These are phyloP conservation scores for Lamellibrachia satsuma DNA, from an alignment of 2,888 invertebrate genomes.

Conservation along the genomic window DNA sequence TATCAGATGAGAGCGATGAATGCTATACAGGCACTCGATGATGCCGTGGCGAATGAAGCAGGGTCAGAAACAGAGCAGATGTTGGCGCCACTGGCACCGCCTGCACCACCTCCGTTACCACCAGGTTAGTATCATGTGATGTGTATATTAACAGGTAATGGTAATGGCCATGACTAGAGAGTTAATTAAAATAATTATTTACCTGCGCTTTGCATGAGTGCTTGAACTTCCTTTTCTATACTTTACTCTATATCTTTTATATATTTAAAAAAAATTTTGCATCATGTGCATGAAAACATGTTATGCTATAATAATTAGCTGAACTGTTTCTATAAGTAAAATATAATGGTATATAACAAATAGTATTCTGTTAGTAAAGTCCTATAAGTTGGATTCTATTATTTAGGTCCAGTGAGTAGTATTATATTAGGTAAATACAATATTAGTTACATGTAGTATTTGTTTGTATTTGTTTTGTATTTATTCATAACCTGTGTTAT, in stretches of 20 bases:
- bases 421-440: too few relatives aligned
- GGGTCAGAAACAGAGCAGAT: neutral
- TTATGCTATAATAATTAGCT: neutral
- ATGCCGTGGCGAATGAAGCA: conserved; percentile 54
- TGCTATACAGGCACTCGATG: conserved; percentile 60
- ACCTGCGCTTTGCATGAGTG: neutral
- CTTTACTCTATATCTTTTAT: too few relatives aligned
- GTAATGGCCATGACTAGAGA: neutral
- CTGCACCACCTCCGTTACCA: conserved; percentile 33
- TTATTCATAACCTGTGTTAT: neutral
- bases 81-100: neutral
- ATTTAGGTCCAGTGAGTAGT: neutral
- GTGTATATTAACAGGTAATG: neutral
- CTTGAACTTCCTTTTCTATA: neutral
- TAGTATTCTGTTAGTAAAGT: neutral
- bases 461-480: neutral
- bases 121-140: conserved; percentile 25
- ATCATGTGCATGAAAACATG: neutral
- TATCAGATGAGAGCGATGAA: conserved; percentile 53
- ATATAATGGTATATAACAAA: neutral
- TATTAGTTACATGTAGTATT: neutral
- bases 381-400: neutral
- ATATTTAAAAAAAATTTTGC: neutral
- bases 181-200: neutral
- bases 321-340: neutral